Evolutionary conservation across 2,888 invertebrate species (phyloP).

Genomic region (Cephus nigrinus): DNA sequence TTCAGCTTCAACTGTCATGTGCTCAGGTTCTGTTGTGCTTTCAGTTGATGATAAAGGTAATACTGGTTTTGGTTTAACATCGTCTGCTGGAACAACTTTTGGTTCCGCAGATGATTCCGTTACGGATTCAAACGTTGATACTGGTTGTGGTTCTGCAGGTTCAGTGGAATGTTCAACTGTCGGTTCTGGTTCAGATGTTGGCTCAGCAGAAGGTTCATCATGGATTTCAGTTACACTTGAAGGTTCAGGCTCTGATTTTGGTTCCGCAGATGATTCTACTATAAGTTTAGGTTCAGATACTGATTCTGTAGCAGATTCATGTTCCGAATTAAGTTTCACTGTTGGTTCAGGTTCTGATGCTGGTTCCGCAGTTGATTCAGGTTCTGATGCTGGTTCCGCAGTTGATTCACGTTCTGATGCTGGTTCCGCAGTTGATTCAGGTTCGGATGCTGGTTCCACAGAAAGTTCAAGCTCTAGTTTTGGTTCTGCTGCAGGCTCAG

Average conservation of each 20-base stretch:
- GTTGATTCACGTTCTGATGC: slow-evolving; percentile 50
- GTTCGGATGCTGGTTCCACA: slow-evolving; percentile 41
- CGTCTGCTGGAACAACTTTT: slow-evolving; percentile 8
- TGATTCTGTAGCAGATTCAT: slow-evolving; percentile 32
- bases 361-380: slow-evolving; percentile 38
- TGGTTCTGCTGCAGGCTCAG: slow-evolving; percentile 36
- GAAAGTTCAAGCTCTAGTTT: slow-evolving; percentile 35
- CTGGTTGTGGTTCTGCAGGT: slow-evolving; percentile 30
- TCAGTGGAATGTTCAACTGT: slow-evolving; percentile 8
- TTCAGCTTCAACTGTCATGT: slow-evolving; percentile 12
- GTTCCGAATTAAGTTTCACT: slow-evolving; percentile 51
- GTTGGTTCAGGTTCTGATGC: slow-evolving; percentile 51
- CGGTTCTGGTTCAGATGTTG: slow-evolving; percentile 34
- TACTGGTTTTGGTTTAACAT: slow-evolving; percentile 17
- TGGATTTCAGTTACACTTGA: slow-evolving; percentile 33
- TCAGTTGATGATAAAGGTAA: slow-evolving; percentile 33
- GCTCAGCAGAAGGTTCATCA: slow-evolving; percentile 35
- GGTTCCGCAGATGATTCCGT: slow-evolving; percentile 5
- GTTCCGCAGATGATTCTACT: slow-evolving; percentile 41
- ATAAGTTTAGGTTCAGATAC: slow-evolving; percentile 9
- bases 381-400: slow-evolving; percentile 41
- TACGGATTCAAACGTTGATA: slow-evolving; percentile 20
- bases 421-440: slow-evolving; percentile 48
- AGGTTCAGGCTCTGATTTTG: slow-evolving; percentile 38
- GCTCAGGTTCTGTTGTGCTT: slow-evolving; percentile 31